Evolutionary conservation across 2,888 invertebrate genomes (phyloP).

Genomic region (Bugula neritina): DNA sequence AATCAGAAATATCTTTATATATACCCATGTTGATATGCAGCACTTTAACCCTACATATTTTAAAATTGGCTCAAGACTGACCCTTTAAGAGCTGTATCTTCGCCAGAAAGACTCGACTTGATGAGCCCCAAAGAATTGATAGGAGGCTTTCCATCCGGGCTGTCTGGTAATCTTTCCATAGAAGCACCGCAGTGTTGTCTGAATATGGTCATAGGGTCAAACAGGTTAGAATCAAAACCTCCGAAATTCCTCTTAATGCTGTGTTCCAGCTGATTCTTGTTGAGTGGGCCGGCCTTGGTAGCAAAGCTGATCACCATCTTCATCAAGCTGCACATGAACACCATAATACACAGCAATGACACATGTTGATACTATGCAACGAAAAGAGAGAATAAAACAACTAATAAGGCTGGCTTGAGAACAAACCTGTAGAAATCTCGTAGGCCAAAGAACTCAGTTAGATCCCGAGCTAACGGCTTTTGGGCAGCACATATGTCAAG

Average conservation of each 20-base stretch:
- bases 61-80: too few species aligned
- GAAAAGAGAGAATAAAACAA: too few species aligned
- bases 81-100: neutral
- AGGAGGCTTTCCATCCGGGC: slow-evolving; percentile 1
- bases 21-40: too few species aligned
- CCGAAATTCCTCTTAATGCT: slow-evolving; percentile 27
- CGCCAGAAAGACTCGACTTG: slow-evolving; percentile 15
- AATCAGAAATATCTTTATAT: too few species aligned
- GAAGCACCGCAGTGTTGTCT: neutral
- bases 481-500: slow-evolving; percentile 13
- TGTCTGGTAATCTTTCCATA: neutral
- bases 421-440: slow-evolving; percentile 44
- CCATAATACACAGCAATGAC: too few species aligned
- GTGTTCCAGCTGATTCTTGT: slow-evolving; percentile 14
- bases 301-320: slow-evolving; percentile 29
- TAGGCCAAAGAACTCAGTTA: slow-evolving; percentile 46
- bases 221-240: slow-evolving; percentile 26
- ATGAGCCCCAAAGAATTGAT: slow-evolving; percentile 20
- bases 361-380: too few species aligned
- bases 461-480: slow-evolving; percentile 28
- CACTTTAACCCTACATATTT: too few species aligned
- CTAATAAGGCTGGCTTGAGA: too few species aligned
- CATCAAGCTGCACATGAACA: slow-evolving; percentile 37
- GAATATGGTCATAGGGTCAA: slow-evolving; percentile 10
- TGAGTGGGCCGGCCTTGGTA: neutral